These are phyloP conservation scores for Toxotes chatareus DNA, from an alignment of 2,113 vertebrate species.

Conservation along the genomic window DNA sequence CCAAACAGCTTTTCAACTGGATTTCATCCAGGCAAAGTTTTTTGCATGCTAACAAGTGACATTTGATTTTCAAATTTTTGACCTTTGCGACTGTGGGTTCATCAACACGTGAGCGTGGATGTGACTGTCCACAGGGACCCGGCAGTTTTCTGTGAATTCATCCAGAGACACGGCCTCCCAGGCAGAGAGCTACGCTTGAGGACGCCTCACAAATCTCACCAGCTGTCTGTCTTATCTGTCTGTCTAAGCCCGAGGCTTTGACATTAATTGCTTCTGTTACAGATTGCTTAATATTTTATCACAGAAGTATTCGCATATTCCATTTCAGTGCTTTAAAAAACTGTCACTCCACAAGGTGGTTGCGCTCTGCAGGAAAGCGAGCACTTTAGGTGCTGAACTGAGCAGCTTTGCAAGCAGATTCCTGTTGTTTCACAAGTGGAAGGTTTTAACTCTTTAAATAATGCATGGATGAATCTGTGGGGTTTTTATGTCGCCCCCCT, in stretches of 20 bases:
- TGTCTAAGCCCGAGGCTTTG: neutral
- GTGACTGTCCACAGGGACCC: conserved; percentile 14
- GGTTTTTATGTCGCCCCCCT: conserved; percentile 18
- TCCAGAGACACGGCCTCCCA: conserved; percentile 12
- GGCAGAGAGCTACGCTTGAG: conserved; percentile 14
- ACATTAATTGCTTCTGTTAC: neutral
- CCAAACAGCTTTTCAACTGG: conserved; percentile 33
- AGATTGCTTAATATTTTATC: neutral
- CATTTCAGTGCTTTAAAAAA: neutral
- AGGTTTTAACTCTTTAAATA: conserved; percentile 46
- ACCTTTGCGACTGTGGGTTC: conserved; percentile 46
- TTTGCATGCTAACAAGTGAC: conserved; percentile 42
- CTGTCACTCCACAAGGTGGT: neutral
- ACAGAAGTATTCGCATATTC: neutral
- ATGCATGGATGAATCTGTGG: conserved; percentile 31
- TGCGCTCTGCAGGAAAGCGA: conserved; percentile 1
- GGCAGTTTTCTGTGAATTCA: neutral
- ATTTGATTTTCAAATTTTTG: conserved; percentile 58
- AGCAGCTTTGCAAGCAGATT: conserved; percentile 4
- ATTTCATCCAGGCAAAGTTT: conserved; percentile 15
- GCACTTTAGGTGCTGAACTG: conserved; percentile 18
- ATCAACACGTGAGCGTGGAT: conserved; percentile 31
- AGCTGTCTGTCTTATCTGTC: conserved; percentile 44
- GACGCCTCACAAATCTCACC: conserved; percentile 30
- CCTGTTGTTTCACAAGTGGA: conserved; percentile 42